Evolutionary conservation across 2,797 vertebrate genomes (phyloP), one percentile per base, ranked within the genome.

Genomic region (Neopelma chrysocephalum): DNA sequence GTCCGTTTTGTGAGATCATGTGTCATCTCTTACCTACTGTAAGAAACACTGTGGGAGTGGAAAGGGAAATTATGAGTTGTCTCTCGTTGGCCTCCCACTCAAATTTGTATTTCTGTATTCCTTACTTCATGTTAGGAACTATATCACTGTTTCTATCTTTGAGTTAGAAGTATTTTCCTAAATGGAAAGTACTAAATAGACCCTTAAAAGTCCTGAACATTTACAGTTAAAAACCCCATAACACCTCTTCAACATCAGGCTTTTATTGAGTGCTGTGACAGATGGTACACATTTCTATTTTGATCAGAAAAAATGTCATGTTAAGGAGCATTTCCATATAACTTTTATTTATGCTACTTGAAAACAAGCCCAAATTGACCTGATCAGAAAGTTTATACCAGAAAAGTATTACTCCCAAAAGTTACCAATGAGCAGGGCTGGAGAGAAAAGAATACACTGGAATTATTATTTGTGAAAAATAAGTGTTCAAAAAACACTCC

Each of bases 151-250:
- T 95, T 80, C 36, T 78, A 7, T 36, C 23, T 56, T 61, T 32
- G 11, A 89, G 6, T 58, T 70, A 54, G 73, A 81, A 81, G 16
- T 5, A n/a, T 12, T 70, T 51, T 75, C 15, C 19, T 54, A 73
- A 65, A 50, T 32, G 15, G 14, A 56, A 29, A 66, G 12, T 45
- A 42, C 23, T 54, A 69, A 71, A 83, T 9, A 9, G 32, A 50
- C 6, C 40, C 11, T 34, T 45, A 34, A 57, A 76, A 61, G 5
- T 69, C 19, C 11, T 58, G 56, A 87, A 89, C 3, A 64, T 20
- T 9, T 62, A 10, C 32, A 48, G 6, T 31, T 72, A 6, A 87
- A 72, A 50, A 66, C 5, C 0, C 0, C 5, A 19, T 5, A 66
- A 22, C 3, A 36, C 3, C 4, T 82, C 32, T 72, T 56, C 26